A percentile compares a stretch with the other conserved stretches of the same genome.
phyloP scores from a whole-genome alignment of 2,113 vertebrate species.

The Heterotilapia buettikoferi region DNA sequence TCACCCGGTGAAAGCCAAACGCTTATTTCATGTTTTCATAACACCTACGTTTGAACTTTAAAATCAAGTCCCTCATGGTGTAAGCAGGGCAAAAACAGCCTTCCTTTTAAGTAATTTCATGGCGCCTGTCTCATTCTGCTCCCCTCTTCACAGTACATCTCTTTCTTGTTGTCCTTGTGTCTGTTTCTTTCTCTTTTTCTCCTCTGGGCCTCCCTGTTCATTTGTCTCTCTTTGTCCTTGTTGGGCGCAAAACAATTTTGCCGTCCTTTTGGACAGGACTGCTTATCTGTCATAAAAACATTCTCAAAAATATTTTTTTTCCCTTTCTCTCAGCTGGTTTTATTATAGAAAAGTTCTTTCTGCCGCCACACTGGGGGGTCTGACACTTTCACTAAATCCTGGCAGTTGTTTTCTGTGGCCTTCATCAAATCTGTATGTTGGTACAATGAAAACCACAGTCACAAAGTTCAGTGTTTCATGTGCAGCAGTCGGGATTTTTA shows the following conservation, averaged over 20 bases:
- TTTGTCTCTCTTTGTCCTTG: constrained; percentile 6
- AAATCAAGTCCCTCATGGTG: neutral
- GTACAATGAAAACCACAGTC: neutral
- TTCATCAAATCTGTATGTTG: neutral
- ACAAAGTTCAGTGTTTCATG: neutral
- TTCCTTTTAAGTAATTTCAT: neutral
- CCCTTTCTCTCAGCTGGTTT: constrained; percentile 2
- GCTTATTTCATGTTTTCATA: neutral
- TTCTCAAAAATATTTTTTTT: accelerated
- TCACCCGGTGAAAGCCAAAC: neutral
- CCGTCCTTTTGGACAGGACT: neutral
- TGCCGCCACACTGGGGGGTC: neutral
- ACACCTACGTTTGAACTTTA: neutral
- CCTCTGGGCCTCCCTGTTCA: neutral
- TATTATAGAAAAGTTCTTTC: neutral
- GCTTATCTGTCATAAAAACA: neutral
- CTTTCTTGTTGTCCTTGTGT: neutral
- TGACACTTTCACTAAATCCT: neutral
- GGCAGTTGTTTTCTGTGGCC: neutral
- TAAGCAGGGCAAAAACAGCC: neutral
- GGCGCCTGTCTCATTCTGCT: neutral
- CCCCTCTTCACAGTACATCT: neutral
- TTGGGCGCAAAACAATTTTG: neutral
- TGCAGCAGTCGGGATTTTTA: neutral
- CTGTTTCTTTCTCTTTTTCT: neutral